Conservation (phyloP, 2,113 vertebrate genomes). For the Tinamus guttatus region DNA sequence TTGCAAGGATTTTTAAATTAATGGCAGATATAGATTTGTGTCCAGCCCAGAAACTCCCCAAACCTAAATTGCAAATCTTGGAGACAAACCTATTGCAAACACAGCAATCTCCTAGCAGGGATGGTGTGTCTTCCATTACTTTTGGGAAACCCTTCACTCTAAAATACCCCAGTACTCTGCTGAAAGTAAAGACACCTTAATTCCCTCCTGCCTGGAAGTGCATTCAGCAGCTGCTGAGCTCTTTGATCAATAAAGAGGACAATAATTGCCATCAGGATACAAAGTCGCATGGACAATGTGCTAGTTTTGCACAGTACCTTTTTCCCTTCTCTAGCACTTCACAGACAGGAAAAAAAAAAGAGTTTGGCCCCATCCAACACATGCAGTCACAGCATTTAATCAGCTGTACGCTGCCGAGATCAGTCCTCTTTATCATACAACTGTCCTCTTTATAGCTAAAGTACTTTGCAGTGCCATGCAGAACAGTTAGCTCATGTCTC, state of each 20-base stretch:
- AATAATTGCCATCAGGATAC: not conserved
- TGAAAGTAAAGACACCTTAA: not conserved
- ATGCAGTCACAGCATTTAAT: not conserved
- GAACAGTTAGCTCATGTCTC: not conserved
- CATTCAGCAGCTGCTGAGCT: not conserved
- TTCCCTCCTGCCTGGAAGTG: not conserved
- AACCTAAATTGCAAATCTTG: not conserved
- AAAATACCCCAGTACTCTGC: not conserved
- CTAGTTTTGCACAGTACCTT: not conserved
- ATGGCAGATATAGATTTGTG: not conserved
- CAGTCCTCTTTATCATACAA: not conserved
- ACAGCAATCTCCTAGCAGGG: not conserved
- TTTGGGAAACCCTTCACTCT: not conserved
- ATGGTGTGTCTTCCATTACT: not conserved
- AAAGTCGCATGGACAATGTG: not conserved
- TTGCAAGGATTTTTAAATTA: not conserved
- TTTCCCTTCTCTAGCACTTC: not conserved
- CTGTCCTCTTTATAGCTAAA: not conserved
- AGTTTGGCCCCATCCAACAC: not conserved
- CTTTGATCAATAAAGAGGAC: not conserved
- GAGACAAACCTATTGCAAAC: not conserved
- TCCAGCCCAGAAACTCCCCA: not conserved
- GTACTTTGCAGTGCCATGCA: not conserved
- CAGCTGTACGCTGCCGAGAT: not conserved
- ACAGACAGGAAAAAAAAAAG: not conserved